Conservation (phyloP, 1,140 invertebrate genomes). For the Lycorma delicatula region DNA sequence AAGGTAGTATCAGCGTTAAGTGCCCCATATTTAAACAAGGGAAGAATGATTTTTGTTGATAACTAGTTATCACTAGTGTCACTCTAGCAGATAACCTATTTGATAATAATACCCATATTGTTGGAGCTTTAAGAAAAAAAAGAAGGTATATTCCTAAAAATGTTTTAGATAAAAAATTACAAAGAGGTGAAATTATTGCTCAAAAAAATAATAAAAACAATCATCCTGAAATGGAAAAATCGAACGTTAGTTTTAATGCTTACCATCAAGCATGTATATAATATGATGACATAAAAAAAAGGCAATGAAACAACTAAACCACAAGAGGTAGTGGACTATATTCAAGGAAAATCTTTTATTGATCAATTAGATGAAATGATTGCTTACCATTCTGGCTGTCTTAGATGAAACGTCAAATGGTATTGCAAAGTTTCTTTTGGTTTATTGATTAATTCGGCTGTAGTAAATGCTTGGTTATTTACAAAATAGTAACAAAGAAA, state of each 20-base stretch:
- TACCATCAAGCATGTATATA: constrained; percentile 34
- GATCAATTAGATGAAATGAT: constrained; percentile 32
- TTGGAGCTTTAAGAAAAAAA: constrained; percentile 39
- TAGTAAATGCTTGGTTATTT: constrained; percentile 19
- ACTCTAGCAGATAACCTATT: constrained; percentile 36
- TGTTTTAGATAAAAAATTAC: constrained; percentile 34
- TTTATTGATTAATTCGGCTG: constrained; percentile 5
- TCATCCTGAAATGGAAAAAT: constrained; percentile 38
- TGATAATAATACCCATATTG: constrained; percentile 37
- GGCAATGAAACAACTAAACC: constrained; percentile 28
- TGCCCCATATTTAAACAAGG: constrained; percentile 26
- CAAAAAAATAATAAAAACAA: constrained; percentile 35
- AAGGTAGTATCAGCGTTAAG: constrained; percentile 25
- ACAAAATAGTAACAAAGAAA: constrained; percentile 16
- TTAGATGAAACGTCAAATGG: constrained; percentile 24
- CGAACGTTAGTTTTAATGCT: constrained; percentile 36
- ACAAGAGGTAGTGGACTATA: constrained; percentile 37
- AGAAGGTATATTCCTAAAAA: constrained; percentile 34
- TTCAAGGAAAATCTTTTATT: constrained; percentile 28
- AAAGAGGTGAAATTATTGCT: constrained; percentile 32
- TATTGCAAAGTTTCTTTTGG: constrained; percentile 18
- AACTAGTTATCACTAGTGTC: constrained; percentile 38
- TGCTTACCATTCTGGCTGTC: constrained; percentile 18
- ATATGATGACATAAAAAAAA: constrained; percentile 13
- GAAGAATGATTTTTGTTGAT: constrained; percentile 28